Conservation (phyloP, 2,888 invertebrate species). For the Agelastica alni region DNA sequence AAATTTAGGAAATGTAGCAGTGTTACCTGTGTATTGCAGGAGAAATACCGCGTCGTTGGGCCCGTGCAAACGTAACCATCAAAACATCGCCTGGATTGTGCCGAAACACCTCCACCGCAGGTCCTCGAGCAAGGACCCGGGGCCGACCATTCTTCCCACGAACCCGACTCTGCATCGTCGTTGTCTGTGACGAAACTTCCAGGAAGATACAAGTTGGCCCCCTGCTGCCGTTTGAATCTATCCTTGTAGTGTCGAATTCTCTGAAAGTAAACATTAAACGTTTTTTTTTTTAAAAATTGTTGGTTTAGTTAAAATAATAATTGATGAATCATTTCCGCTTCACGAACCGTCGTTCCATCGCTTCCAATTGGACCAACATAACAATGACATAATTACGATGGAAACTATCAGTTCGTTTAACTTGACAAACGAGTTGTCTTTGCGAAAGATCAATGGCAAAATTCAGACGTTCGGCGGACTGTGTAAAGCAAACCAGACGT, state of each 20-base stretch:
- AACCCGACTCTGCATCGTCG: conserved; percentile 67
- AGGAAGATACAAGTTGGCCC: conserved; percentile 73
- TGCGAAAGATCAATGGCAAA: conserved; percentile 25
- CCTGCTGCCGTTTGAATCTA: conserved; percentile 78
- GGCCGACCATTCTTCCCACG: conserved; percentile 84
- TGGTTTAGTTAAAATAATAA: too few relatives aligned
- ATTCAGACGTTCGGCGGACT: conserved; percentile 27
- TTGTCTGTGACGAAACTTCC: conserved; percentile 73
- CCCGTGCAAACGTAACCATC: conserved; percentile 73
- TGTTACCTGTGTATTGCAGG: conserved; percentile 87
- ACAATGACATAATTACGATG: conserved; percentile 8
- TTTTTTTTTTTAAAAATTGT: too few relatives aligned
- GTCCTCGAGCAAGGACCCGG: conserved; percentile 85
- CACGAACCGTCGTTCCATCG: too few relatives aligned
- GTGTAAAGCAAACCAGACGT: conserved; percentile 29
- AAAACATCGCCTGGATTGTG: conserved; percentile 78
- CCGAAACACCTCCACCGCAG: conserved; percentile 92
- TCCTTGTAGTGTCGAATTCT: conserved; percentile 67
- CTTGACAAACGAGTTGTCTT: conserved; percentile 8
- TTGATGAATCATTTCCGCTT: too few relatives aligned
- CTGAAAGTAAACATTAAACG: conserved; percentile 44
- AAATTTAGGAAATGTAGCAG: too few relatives aligned
- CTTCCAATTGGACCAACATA: too few relatives aligned
- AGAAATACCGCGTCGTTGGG: conserved; percentile 81
- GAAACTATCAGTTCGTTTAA: conserved; percentile 4